These are phyloP conservation scores for Zaprionus inermis DNA, from an alignment of 1,140 invertebrate species.

Conservation along the genomic window DNA sequence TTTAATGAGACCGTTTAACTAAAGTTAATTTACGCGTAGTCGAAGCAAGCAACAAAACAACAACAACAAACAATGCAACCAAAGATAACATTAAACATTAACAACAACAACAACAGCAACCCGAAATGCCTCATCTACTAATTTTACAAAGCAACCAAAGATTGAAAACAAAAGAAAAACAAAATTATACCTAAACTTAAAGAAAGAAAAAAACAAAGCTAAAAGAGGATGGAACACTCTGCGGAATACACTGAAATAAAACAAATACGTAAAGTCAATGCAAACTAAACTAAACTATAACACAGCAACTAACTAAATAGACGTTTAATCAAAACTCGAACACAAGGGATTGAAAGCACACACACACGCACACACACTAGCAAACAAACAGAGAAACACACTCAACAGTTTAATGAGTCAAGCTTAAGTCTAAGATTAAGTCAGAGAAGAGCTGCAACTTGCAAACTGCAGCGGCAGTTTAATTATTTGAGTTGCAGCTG, in stretches of 20 bases:
- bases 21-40: conserved; percentile 34
- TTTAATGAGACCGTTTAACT: conserved; percentile 56
- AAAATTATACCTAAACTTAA: conserved; percentile 4
- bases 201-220: neutral
- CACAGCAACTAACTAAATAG: conserved; percentile 38
- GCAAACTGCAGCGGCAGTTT: conserved; percentile 35
- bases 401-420: conserved; percentile 27
- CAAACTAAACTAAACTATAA: conserved; percentile 40
- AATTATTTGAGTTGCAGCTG: conserved; percentile 64
- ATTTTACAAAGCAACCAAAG: conserved; percentile 52
- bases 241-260: conserved; percentile 23
- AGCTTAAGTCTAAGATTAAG: conserved; percentile 42
- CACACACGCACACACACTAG: conserved; percentile 27
- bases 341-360: conserved; percentile 74
- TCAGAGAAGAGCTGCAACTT: neutral
- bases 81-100: conserved; percentile 56
- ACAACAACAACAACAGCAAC: conserved; percentile 58
- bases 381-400: conserved; percentile 19
- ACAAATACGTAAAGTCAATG: conserved; percentile 70
- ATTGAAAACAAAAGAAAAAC: conserved; percentile 14
- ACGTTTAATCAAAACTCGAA: conserved; percentile 56
- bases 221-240: conserved; percentile 34
- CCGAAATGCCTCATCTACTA: conserved; percentile 71
- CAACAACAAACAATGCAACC: conserved; percentile 42
- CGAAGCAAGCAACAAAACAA: conserved; percentile 12